Base-by-base conservation (phyloP, 1,140 invertebrate genomes). In the Drosophila baimaii region DNA sequence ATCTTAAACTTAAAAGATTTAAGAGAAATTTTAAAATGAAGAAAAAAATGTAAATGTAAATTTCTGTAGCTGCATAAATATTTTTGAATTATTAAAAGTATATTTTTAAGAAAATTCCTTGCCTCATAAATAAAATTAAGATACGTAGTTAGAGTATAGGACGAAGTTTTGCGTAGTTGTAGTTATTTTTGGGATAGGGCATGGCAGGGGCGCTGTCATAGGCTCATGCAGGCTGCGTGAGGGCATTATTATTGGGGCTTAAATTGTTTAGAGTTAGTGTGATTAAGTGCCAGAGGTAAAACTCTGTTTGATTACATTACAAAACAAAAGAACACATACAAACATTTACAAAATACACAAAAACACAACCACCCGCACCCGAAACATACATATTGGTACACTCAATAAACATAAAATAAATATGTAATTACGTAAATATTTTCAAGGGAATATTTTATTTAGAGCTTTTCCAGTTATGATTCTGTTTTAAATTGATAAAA, bases 191-290 rank as follows among this genome's bases (percentile, higher is more conserved):
- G 27, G 43, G 15, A 33, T 12, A 37, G 23, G 51, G 5, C 21
- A 0, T 17, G 44, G 58, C 58, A n/a, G 21, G 33, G 61, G 54
- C 56, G 46, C 12, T 10, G 37, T 33, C 3, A n/a, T 17, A 47
- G 57, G 81, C 77, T 44, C 81, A 84, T 75, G 74, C 74, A 75
- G 39, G 69, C 52, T 37, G 29, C 25, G 12, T 25, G 7, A 2
- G 31, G 19, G 17, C 25, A 65, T 5, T 52, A 12, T 66, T 65
- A 65, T 7, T 35, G 9, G 19, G 68, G 21, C n/a, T 37, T 25
- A n/a, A n/a, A 19, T 39, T 3, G 17, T 39, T 49, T 27, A 17
- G 1, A 17, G n/a, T 58, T 47, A 71, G 66, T 69, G 47, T 55
- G 39, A 57, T 37, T 71, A 71, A 21, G 35, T 58, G 33, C 8